Percentiles rank a stretch among this genome's conserved stretches.
These are phyloP conservation scores for Hypsopygia costalis DNA, from an alignment of 2,888 invertebrate species.

Conservation along the genomic window DNA sequence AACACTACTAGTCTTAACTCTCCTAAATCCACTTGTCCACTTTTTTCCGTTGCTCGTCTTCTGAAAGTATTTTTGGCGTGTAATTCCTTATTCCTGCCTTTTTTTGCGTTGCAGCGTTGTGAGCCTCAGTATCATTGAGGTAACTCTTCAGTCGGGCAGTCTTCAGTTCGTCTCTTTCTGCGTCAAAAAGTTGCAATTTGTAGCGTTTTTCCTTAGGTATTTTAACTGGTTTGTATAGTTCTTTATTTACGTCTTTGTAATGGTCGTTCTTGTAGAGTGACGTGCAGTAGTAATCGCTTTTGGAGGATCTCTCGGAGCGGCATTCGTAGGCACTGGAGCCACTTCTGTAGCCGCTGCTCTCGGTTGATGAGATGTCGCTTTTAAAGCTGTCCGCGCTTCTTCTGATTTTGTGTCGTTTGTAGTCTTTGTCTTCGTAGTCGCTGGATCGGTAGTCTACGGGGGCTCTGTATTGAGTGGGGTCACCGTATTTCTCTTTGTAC, in stretches of 20 bases:
- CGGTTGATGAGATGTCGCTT: slow-evolving; percentile 66
- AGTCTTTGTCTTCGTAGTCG: slow-evolving; percentile 46
- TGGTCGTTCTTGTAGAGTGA: slow-evolving; percentile 75
- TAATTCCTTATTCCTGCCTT: slow-evolving; percentile 85
- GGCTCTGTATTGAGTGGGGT: slow-evolving; percentile 48
- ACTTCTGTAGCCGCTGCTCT: slow-evolving; percentile 71
- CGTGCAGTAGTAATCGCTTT: slow-evolving; percentile 66
- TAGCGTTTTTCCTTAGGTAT: slow-evolving; percentile 71
- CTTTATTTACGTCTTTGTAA: slow-evolving; percentile 70
- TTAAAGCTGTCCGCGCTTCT: slow-evolving; percentile 66
- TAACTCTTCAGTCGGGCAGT: slow-evolving; percentile 56
- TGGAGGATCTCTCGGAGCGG: slow-evolving; percentile 60
- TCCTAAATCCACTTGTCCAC: slow-evolving; percentile 84
- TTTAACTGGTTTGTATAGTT: slow-evolving; percentile 74
- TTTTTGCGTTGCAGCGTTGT: slow-evolving; percentile 63
- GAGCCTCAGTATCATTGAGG: slow-evolving; percentile 61
- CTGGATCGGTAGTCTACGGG: slow-evolving; percentile 43
- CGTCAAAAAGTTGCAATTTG: slow-evolving; percentile 64
- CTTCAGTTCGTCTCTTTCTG: slow-evolving; percentile 56
- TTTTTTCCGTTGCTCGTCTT: slow-evolving; percentile 76
- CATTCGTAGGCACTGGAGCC: slow-evolving; percentile 69
- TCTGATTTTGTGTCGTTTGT: slow-evolving; percentile 57
- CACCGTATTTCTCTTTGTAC: slow-evolving; percentile 60
- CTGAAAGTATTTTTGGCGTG: slow-evolving; percentile 84
- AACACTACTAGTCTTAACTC: slow-evolving; percentile 62